phyloP scores from a whole-genome alignment of 2,888 invertebrate species.

The Mythimna ferrago region DNA sequence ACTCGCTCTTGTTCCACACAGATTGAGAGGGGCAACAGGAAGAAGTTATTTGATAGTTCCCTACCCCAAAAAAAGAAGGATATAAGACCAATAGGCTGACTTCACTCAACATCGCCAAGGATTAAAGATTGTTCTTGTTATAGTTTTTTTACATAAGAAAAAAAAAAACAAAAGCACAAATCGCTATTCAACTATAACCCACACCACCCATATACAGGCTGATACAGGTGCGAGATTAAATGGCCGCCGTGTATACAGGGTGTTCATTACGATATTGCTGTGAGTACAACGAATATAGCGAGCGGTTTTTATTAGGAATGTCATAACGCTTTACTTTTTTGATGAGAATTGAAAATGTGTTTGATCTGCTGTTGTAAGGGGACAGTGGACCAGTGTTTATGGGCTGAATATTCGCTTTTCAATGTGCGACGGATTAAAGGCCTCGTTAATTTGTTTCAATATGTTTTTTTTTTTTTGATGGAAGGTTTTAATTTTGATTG shows the following conservation, averaged over 20 bases:
- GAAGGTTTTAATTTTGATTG: conserved; percentile 59
- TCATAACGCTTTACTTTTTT: conserved; percentile 88
- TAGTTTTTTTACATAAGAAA: neutral
- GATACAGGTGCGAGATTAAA: conserved; percentile 91
- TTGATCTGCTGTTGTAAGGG: conserved; percentile 78
- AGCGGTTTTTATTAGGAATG: conserved; percentile 87
- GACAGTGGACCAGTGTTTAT: conserved; percentile 80
- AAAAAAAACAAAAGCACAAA: neutral
- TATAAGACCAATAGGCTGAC: too few species aligned
- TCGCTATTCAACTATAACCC: conserved; percentile 61
- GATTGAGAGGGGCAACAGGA: too few species aligned
- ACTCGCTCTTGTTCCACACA: too few species aligned
- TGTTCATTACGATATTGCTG: conserved; percentile 90
- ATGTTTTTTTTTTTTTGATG: conserved; percentile 46
- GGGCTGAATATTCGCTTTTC: conserved; percentile 56
- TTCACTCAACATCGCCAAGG: too few species aligned
- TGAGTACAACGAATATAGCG: conserved; percentile 86
- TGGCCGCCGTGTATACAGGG: conserved; percentile 88
- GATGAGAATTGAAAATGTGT: conserved; percentile 90
- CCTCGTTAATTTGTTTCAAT: conserved; percentile 61
- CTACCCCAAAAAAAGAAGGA: too few species aligned
- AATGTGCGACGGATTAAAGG: conserved; percentile 61
- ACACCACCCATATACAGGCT: conserved; percentile 75
- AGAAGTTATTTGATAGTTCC: too few species aligned
- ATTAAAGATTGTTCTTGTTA: too few species aligned